Conservation (phyloP, 1,140 invertebrate species). For the Leptestheria dahalacensis region DNA sequence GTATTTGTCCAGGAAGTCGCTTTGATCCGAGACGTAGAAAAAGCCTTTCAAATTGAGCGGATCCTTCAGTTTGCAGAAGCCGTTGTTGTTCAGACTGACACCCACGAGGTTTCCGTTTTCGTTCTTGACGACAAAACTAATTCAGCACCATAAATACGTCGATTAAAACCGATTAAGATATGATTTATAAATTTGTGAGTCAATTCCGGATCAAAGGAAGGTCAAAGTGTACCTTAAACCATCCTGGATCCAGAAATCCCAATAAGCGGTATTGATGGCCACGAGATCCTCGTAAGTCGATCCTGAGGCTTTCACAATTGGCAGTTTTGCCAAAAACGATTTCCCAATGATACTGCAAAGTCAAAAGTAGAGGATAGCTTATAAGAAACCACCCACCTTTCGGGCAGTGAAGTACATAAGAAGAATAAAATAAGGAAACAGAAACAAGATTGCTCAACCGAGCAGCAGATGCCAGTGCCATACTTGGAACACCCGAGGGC, state of each 20-base stretch:
- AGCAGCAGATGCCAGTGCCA: no score
- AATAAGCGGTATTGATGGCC: not conserved
- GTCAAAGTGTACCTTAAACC: not conserved
- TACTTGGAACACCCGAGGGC: no score
- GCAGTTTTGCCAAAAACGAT: not conserved
- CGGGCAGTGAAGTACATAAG: no score
- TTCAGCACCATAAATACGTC: not conserved
- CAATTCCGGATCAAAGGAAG: not conserved
- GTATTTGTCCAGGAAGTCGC: not conserved
- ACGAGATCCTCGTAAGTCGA: not conserved
- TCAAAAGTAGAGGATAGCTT: no score
- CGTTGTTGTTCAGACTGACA: not conserved
- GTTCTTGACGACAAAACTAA: not conserved
- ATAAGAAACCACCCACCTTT: no score
- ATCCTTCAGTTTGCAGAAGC: not conserved
- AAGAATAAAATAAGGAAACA: no score
- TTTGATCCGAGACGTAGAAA: not conserved
- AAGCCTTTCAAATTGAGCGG: not conserved
- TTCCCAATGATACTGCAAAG: not conserved
- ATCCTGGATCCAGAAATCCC: not conserved
- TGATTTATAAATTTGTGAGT: no score
- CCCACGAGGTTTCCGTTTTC: not conserved
- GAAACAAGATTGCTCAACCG: no score
- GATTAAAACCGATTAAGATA: no score
- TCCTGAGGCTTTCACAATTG: not conserved